Evolutionary conservation across 2,797 vertebrate species (phyloP).

Genomic region (Lagorchestes hirsutus): DNA sequence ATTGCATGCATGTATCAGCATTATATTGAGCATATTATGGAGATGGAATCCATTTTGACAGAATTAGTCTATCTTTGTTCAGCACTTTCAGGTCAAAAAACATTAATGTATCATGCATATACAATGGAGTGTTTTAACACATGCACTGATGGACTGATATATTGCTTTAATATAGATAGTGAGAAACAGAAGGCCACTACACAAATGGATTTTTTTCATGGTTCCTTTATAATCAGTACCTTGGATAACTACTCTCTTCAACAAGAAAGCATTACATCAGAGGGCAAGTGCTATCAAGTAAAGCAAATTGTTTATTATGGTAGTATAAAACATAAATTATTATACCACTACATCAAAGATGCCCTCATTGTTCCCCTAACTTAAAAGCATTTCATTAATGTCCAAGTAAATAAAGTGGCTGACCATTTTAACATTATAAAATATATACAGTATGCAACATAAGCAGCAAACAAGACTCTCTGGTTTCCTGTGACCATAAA

Average conservation of each 20-base stretch:
- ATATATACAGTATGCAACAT: not conserved
- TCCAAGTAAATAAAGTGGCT: constrained; percentile 4
- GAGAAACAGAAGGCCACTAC: constrained; percentile 40
- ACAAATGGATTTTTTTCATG: constrained; percentile 32
- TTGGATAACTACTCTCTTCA: not conserved
- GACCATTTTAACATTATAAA: constrained; percentile 12
- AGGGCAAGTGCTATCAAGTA: not conserved
- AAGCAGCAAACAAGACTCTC: not conserved
- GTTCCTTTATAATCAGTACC: constrained; percentile 2
- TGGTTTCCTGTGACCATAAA: not conserved
- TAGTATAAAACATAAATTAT: constrained; percentile 10
- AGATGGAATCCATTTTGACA: not conserved
- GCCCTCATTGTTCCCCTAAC: not conserved
- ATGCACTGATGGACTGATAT: constrained; percentile 9
- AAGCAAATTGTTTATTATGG: constrained; percentile 18
- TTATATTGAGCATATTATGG: not conserved
- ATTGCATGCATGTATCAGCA: not conserved
- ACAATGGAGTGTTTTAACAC: constrained; percentile 7
- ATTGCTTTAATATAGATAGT: constrained; percentile 43
- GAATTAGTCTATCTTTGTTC: constrained; percentile 13
- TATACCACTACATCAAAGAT: constrained; percentile 29
- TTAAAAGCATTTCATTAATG: constrained; percentile 7
- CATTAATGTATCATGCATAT: constrained; percentile 1
- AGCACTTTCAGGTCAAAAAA: constrained; percentile 36
- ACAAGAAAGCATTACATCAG: constrained; percentile 1